A percentile compares a stretch with the other conserved stretches of the same genome.
Conservation (phyloP, 53 echinoderm and acorn worm species). For the Crossaster papposus region DNA sequence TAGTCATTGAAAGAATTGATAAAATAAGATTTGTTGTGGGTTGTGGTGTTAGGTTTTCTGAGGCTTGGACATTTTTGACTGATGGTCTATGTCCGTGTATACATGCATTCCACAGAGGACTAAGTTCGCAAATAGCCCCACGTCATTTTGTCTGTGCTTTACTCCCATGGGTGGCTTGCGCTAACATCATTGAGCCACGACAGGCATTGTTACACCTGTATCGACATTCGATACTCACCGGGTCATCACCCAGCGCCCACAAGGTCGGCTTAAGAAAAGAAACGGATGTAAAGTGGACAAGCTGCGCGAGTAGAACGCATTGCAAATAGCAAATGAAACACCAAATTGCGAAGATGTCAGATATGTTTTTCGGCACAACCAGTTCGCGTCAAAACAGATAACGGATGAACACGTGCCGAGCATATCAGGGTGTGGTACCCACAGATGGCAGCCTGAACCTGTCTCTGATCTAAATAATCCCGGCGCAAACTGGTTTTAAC, state of each 20-base stretch:
- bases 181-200: constrained; percentile 25
- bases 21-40: too few relatives aligned
- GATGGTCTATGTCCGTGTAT: not conserved
- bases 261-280: constrained; percentile 4
- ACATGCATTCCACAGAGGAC: constrained; percentile 32
- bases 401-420: too few relatives aligned
- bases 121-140: constrained; percentile 18
- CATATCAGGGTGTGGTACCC: too few relatives aligned
- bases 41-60: too few relatives aligned
- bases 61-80: not conserved
- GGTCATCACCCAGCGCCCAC: not conserved
- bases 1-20: too few relatives aligned
- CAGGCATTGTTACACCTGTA: constrained; percentile 47
- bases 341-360: too few relatives aligned
- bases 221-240: constrained; percentile 22
- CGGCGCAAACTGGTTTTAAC: too few relatives aligned
- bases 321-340: too few relatives aligned
- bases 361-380: too few relatives aligned
- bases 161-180: constrained; percentile 39
- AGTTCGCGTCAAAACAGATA: too few relatives aligned
- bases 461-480: too few relatives aligned
- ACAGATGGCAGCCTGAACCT: too few relatives aligned
- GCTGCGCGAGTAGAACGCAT: not conserved
- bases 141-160: constrained; percentile 56
- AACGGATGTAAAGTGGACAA: not conserved